Evolutionary conservation across 2,113 vertebrate species (phyloP).

Genomic region (Isurus oxyrinchus): DNA sequence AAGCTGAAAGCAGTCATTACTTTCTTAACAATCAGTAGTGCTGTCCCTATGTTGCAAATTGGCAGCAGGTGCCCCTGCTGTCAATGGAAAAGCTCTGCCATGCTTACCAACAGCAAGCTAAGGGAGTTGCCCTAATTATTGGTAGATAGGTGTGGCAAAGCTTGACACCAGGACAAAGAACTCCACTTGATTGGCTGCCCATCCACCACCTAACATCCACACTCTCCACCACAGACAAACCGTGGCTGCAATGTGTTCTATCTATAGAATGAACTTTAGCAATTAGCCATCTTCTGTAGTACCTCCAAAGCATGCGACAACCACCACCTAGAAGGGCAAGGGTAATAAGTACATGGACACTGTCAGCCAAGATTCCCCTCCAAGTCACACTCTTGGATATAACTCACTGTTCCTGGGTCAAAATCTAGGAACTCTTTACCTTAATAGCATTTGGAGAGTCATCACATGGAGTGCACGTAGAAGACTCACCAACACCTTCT

Average conservation of each 20-base stretch:
- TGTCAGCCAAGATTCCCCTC: no score
- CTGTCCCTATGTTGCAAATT: neutral
- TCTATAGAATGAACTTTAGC: neutral
- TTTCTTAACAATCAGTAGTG: neutral
- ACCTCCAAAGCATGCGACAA: neutral
- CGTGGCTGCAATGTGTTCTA: no score
- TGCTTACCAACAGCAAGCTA: neutral
- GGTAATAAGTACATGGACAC: no score
- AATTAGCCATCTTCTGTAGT: neutral
- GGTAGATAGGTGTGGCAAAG: neutral
- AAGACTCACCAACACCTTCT: neutral
- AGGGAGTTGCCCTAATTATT: neutral
- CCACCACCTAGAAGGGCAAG: no score
- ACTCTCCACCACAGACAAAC: neutral
- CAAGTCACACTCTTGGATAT: no score
- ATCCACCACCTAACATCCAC: neutral
- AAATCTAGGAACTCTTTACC: neutral
- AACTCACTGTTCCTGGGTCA: no score
- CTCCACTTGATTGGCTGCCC: neutral
- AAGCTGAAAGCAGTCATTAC: neutral
- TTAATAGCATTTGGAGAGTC: neutral
- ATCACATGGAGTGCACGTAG: neutral
- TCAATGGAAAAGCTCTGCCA: neutral
- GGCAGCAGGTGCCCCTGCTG: neutral
- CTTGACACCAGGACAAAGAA: neutral